Conservation (phyloP, 2,888 invertebrate genomes). For the Heliconius cydno region DNA sequence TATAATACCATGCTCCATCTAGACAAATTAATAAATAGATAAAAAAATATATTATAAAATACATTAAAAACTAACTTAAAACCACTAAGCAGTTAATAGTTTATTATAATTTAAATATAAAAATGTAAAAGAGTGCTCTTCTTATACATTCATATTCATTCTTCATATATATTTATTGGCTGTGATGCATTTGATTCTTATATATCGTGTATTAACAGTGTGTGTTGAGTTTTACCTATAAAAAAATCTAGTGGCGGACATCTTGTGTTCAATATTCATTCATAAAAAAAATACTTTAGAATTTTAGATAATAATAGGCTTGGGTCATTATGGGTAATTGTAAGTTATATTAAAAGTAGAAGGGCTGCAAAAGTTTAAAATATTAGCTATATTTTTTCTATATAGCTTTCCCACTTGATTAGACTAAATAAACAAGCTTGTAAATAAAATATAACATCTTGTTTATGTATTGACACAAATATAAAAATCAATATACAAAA, state of each 20-base stretch:
- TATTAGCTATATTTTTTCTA: too few relatives aligned
- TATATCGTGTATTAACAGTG: neutral
- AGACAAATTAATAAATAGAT: neutral
- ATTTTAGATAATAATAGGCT: neutral
- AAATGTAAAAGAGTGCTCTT: conserved; percentile 22
- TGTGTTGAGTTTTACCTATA: neutral
- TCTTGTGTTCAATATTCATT: too few relatives aligned
- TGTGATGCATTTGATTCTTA: neutral
- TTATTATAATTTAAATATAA: conserved; percentile 8
- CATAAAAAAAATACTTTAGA: neutral
- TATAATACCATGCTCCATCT: neutral
- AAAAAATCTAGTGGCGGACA: too few relatives aligned
- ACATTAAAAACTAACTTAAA: neutral
- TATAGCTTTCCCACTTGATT: too few relatives aligned
- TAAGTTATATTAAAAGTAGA: too few relatives aligned
- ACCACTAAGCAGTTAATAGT: neutral
- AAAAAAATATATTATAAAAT: neutral
- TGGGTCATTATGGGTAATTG: too few relatives aligned
- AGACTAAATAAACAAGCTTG: too few relatives aligned
- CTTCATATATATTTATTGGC: neutral
- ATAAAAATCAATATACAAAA: too few relatives aligned
- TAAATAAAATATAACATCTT: too few relatives aligned
- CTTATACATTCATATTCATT: neutral
- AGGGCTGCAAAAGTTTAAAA: too few relatives aligned
- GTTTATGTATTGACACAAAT: too few relatives aligned